Percentiles rank a stretch among this genome's conserved stretches.
Conservation (phyloP, 2,113 vertebrate species). For the Amblyopsis rosae region DNA sequence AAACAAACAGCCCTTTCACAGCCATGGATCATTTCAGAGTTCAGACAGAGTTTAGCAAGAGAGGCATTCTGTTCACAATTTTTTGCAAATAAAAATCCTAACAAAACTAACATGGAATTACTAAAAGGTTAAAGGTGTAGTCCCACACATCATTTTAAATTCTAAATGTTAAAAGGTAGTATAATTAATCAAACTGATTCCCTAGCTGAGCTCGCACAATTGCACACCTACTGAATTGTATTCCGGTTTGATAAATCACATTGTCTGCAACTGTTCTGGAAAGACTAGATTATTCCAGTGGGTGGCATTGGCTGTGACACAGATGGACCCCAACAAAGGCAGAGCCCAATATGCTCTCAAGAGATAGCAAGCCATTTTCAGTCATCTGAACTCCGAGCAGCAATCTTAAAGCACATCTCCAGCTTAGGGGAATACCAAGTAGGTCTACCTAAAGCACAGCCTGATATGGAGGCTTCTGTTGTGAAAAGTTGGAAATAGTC, state of each 20-base stretch:
- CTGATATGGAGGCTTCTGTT: background rate
- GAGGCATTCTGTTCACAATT: no score
- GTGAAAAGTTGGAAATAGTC: no score
- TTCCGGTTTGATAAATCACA: slow-evolving; percentile 17
- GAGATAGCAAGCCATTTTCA: slow-evolving; percentile 1
- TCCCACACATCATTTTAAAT: no score
- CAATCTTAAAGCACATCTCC: background rate
- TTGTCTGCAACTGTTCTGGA: slow-evolving; percentile 9
- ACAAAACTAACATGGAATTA: no score
- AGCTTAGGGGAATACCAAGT: background rate
- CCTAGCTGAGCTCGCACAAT: no score
- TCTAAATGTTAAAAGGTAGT: no score
- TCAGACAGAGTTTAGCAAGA: no score
- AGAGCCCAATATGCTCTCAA: slow-evolving; percentile 6
- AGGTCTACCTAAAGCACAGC: background rate
- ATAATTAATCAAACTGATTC: no score
- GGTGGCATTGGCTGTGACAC: slow-evolving; percentile 5
- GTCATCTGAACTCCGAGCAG: background rate
- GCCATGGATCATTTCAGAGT: no score
- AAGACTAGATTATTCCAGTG: slow-evolving; percentile 21
- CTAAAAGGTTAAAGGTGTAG: no score
- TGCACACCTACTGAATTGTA: slow-evolving; percentile 16
- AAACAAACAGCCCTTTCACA: no score
- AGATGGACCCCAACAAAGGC: slow-evolving; percentile 1
- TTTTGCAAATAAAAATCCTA: no score